Evolutionary conservation across 1,140 invertebrate species (phyloP), one percentile per base, ranked within the genome.

Genomic region (Aplysia californica): DNA sequence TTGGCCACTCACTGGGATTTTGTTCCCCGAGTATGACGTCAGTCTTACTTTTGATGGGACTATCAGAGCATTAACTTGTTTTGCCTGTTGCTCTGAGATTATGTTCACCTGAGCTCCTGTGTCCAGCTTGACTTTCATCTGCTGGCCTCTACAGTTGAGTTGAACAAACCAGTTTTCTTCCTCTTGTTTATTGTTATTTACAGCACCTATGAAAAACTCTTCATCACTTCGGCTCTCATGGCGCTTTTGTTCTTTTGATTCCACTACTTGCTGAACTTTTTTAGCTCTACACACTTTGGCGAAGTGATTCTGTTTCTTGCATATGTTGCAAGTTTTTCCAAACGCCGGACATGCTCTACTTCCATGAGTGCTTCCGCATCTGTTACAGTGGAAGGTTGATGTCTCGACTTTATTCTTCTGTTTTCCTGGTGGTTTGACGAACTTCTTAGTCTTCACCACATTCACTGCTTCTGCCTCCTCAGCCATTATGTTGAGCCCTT

Each of bases 151-250:
- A n/a, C n/a, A n/a, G n/a, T n/a, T n/a, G n/a, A n/a, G n/a, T n/a
- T n/a, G n/a, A 31, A 64, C 39, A 20, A 64, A 41, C 66, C 31
- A 33, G 26, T 61, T 55, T 36, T 59, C 59, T 29, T 67, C 31
- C 29, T 67, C 33, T 6, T 35, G 68, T 69, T 76, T 75, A 26
- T 73, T 79, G 56, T 76, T 74, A 41, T 83, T 81, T 59, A 81
- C 79, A 61, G 76, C 77, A 56, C 81, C 77, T 15, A 64, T 78
- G 50, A 80, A 79, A 44, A 79, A 76, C 71, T 72, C 73, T 68
- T 75, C 78, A 31, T 61, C n/a, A n/a, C 0, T 31, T 20, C 23
- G 26, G 39, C 36, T 33, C 15, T 6, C n/a, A 1, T 61, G 4
- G 21, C 29, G 23, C 64, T 20, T 26, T 33, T 21, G 61, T 20